A percentile compares a stretch with the other conserved stretches of the same genome.
Conservation (phyloP, 2,888 invertebrate species). For the Ormia ochracea region DNA sequence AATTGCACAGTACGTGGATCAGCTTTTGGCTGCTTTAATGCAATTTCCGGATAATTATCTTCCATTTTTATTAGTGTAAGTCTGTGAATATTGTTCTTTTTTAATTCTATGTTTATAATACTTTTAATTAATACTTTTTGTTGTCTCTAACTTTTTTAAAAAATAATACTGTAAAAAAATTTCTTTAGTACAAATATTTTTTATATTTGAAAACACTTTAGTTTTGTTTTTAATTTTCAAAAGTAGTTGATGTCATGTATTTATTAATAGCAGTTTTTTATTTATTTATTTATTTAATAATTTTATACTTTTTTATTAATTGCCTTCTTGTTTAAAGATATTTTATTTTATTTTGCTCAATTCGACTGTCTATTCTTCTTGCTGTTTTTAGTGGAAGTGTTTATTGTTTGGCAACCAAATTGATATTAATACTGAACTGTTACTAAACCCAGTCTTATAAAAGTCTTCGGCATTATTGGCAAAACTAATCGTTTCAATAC, state of each 20-base stretch:
- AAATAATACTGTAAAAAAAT: slow-evolving; percentile 24
- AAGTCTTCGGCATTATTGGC: slow-evolving; percentile 56
- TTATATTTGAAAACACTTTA: not conserved
- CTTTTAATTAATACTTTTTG: slow-evolving; percentile 29
- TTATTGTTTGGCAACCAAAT: slow-evolving; percentile 59
- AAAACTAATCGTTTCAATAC: slow-evolving; percentile 44
- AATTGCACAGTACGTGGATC: slow-evolving; percentile 57
- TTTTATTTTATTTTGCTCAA: not conserved
- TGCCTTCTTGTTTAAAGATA: slow-evolving; percentile 5
- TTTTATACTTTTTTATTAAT: not conserved
- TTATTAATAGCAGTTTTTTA: not conserved
- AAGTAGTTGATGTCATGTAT: not conserved
- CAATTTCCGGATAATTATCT: slow-evolving; percentile 50
- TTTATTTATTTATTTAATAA: not conserved
- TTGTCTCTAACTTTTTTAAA: not conserved
- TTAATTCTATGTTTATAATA: not conserved
- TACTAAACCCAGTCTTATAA: slow-evolving; percentile 61
- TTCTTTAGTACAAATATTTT: not conserved
- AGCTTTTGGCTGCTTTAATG: slow-evolving; percentile 52
- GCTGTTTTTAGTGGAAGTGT: slow-evolving; percentile 35
- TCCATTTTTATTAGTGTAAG: slow-evolving; percentile 45
- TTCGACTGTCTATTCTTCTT: not conserved
- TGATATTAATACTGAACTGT: slow-evolving; percentile 58
- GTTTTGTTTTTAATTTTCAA: not conserved
- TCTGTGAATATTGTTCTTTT: not conserved